Base-by-base conservation (phyloP, 2,888 invertebrate species). In the Drymonia ruficornis region DNA sequence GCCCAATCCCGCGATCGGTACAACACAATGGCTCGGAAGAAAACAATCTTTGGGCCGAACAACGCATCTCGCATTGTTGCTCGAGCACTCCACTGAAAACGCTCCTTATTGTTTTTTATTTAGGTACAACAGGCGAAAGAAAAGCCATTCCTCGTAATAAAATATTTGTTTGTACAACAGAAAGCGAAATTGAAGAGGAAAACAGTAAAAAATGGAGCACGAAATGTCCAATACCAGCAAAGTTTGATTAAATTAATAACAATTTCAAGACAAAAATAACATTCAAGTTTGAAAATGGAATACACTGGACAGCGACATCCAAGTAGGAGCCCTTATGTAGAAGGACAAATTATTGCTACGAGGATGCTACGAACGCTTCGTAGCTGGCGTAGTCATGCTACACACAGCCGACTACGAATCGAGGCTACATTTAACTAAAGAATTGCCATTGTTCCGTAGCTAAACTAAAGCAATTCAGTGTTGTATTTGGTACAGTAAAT, bases 21-120 rank as follows among this genome's bases (percentile, higher is more conserved):
- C 56, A 50, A 67, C 78, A 86, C 87, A 86, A 86, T 86, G 77
- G 82, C 65, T 71, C 56, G 81, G 81, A 84, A 85, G 85, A 84
- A 85, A 83, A 86, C 83, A 87, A 84, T 86, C 84, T 86, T 81
- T 71, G 66, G 73, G 64, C 74, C 70, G 72, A 78, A 78, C 75
- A 75, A 72, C 68, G 69, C 75, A 76, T 69, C 68, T 15, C 49
- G 43, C 56, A 70, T 70, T 70, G 70, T 70, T 67, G 65, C 59
- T 56, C 58, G 61, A 70, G 62, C 55, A 60, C 59, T 68, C 69
- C 55, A 62, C 63, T 63, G 61, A 56, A 54, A 64, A 53, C 51
- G 46, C 45, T 54, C 42, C 56, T 65, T 73, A 74, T 74, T 77
- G 72, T 80, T 78, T 77, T 75, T 79, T 78, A 74, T 81, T 78